phyloP scores from a whole-genome alignment of 2,113 vertebrate species.

The Condylura cristata region DNA sequence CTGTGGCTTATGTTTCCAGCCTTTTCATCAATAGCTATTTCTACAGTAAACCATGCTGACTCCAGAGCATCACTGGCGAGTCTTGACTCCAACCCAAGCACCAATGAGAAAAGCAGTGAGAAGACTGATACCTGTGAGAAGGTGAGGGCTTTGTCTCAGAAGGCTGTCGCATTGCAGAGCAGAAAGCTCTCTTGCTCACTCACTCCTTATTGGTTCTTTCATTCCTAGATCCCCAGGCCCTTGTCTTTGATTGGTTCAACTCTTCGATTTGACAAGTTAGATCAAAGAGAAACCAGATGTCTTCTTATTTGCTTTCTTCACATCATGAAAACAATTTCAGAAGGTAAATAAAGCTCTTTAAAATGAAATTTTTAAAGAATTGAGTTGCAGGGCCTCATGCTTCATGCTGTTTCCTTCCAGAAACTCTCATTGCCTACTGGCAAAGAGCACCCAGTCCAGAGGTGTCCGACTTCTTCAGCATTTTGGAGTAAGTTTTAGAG shows the following conservation, averaged over 20 bases:
- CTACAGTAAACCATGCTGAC: constrained; percentile 95
- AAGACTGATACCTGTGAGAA: constrained; percentile 97
- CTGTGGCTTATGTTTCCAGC: constrained; percentile 91
- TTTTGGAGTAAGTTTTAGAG: constrained; percentile 94
- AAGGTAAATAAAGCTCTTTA: constrained; percentile 86
- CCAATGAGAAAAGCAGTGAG: constrained; percentile 96
- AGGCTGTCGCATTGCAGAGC: fast-evolving
- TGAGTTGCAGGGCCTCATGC: constrained; percentile 28
- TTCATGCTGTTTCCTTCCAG: constrained; percentile 85
- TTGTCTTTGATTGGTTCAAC: constrained; percentile 97
- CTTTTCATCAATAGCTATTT: constrained; percentile 97
- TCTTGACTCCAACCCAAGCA: constrained; percentile 97
- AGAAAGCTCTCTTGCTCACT: not conserved
- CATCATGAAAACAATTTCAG: constrained; percentile 99
- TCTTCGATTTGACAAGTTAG: constrained; percentile 97
- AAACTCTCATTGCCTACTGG: constrained; percentile 97
- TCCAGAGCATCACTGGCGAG: constrained; percentile 97
- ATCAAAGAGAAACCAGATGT: constrained; percentile 97
- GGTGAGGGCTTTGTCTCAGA: constrained; percentile 82
- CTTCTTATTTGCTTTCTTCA: constrained; percentile 98
- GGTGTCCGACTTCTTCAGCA: constrained; percentile 98
- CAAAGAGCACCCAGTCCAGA: constrained; percentile 95
- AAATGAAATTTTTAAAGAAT: not conserved
- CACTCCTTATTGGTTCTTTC: constrained; percentile 39
- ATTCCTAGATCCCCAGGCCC: constrained; percentile 92